Evolutionary conservation across 2,888 invertebrate species (phyloP).

Genomic region (Macrosiphum euphorbiae): DNA sequence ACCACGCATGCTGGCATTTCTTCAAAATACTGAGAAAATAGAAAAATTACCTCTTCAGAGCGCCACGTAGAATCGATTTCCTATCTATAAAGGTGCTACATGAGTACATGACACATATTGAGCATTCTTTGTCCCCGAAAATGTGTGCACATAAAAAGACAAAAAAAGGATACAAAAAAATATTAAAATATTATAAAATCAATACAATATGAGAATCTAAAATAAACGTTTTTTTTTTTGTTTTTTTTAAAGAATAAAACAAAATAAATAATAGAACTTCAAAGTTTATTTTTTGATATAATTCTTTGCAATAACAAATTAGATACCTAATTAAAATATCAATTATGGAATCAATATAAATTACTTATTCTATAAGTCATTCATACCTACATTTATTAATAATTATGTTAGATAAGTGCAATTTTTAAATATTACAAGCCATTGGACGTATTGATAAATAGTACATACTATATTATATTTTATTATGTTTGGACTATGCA

Average conservation of each 20-base stretch:
- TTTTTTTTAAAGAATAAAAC: not conserved
- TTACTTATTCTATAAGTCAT: not conserved
- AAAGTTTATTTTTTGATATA: not conserved
- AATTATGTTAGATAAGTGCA: not conserved
- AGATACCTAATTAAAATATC: not conserved
- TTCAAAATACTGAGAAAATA: not conserved
- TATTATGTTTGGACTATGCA: no score
- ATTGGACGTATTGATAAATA: not conserved
- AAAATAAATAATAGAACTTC: not conserved
- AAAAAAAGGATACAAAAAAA: not conserved
- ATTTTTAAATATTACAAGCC: not conserved
- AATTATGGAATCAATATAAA: not conserved
- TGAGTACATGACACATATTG: not conserved
- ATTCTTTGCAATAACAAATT: not conserved
- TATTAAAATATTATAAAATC: constrained; percentile 12
- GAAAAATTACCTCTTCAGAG: not conserved
- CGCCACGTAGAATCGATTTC: not conserved
- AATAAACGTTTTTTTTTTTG: not conserved
- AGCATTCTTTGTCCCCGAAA: not conserved
- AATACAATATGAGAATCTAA: not conserved
- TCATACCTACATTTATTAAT: not conserved
- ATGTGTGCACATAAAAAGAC: not conserved
- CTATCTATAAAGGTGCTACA: not conserved
- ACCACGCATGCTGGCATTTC: not conserved
- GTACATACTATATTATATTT: no score